Evolutionary conservation across 2,797 vertebrate species (phyloP).

Genomic region (Mormyrops attenuatus): DNA sequence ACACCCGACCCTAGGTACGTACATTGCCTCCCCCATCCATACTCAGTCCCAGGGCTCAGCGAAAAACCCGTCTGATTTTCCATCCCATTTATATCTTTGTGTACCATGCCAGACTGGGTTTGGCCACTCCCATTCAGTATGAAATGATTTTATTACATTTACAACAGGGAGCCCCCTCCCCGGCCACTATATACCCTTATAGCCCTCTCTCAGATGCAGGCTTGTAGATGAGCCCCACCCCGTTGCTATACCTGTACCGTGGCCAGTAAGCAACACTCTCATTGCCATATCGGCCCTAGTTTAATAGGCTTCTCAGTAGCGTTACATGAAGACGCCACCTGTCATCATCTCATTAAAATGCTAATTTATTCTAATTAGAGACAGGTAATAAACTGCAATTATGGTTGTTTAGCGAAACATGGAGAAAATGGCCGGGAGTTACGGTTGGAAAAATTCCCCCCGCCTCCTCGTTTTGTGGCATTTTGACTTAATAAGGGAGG

Average conservation of each 20-base stretch:
- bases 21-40: constrained; percentile 24
- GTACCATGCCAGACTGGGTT: constrained; percentile 53
- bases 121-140: constrained; percentile 36
- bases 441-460: constrained; percentile 6
- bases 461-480: neutral
- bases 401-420: constrained; percentile 63
- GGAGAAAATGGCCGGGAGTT: constrained; percentile 53
- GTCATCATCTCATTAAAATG: constrained; percentile 72
- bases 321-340: constrained; percentile 65
- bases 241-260: neutral
- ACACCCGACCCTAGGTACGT: neutral
- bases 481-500: neutral
- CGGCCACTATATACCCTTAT: neutral
- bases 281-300: neutral
- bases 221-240: too few species aligned
- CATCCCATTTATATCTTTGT: constrained; percentile 64
- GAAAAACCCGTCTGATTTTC: constrained; percentile 68
- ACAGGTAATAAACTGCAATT: constrained; percentile 80
- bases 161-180: constrained; percentile 27
- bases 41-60: constrained; percentile 44
- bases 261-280: neutral
- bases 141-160: constrained; percentile 40
- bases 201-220: neutral
- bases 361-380: constrained; percentile 82
- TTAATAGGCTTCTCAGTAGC: constrained; percentile 26